Conservation (phyloP, 2,113 vertebrate genomes). For the Dasyornis broadbenti region DNA sequence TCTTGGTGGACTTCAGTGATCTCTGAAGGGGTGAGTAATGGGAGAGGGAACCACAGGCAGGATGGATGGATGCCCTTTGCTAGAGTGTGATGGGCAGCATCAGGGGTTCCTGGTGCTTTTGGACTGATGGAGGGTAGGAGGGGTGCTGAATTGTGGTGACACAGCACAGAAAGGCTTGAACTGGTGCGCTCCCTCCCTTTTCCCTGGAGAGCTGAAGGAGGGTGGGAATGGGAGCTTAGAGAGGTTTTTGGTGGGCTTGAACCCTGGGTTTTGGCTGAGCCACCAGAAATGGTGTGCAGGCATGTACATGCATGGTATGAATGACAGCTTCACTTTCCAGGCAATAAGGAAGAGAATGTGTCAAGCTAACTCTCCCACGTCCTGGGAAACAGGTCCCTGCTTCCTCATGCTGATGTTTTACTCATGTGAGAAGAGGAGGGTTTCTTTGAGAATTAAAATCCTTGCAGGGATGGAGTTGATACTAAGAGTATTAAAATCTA, state of each 20-base stretch:
- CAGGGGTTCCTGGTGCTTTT: neutral
- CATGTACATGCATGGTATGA: neutral
- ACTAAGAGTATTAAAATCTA: neutral
- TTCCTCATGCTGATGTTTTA: neutral
- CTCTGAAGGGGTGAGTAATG: neutral
- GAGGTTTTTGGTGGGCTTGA: neutral
- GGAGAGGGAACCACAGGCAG: accelerated
- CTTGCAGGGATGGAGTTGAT: neutral
- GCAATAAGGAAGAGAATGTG: neutral
- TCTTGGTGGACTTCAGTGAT: neutral
- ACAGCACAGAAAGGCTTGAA: neutral
- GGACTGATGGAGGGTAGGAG: neutral
- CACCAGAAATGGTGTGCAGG: neutral
- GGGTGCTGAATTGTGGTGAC: neutral
- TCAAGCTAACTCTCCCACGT: neutral
- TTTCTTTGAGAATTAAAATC: neutral
- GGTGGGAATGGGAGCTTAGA: neutral
- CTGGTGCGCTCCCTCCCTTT: neutral
- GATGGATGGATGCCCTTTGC: neutral
- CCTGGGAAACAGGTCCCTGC: neutral
- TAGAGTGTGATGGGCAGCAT: neutral
- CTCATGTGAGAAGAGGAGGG: neutral
- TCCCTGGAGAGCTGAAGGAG: neutral
- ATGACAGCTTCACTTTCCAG: neutral
- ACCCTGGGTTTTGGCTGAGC: neutral